phyloP scores from a whole-genome alignment of 2,888 invertebrate species.

The Tortrix viridana region DNA sequence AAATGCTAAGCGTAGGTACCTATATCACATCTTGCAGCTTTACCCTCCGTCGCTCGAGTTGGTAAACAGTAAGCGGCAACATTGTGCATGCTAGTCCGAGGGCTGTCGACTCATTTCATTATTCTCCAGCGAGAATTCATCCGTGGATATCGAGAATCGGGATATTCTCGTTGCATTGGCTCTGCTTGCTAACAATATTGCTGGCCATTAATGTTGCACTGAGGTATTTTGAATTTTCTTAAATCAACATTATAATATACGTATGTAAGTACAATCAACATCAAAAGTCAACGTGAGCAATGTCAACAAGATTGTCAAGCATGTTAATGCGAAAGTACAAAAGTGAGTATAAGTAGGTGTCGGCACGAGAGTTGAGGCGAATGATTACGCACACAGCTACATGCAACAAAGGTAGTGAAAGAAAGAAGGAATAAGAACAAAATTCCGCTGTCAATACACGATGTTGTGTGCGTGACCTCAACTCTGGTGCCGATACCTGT shows the following conservation, averaged over 20 bases:
- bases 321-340: no score
- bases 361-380: no score
- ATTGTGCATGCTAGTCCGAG: conserved; percentile 27
- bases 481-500: no score
- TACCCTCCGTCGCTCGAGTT: conserved; percentile 1
- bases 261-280: no score
- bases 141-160: conserved; percentile 15
- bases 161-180: conserved; percentile 14
- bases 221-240: conserved; percentile 1
- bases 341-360: no score
- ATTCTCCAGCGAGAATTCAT: conserved; percentile 26
- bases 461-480: no score
- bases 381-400: no score
- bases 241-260: neutral
- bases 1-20: neutral
- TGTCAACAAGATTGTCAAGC: no score
- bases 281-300: no score
- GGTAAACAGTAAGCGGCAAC: conserved; percentile 26
- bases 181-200: conserved; percentile 26
- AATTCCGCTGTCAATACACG: no score
- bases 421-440: no score
- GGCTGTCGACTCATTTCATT: conserved; percentile 30
- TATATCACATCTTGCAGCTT: conserved; percentile 14
- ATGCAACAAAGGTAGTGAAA: no score
- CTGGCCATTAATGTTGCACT: conserved; percentile 7